phyloP scores from a whole-genome alignment of 2,797 vertebrate species.

The Lates japonicus region DNA sequence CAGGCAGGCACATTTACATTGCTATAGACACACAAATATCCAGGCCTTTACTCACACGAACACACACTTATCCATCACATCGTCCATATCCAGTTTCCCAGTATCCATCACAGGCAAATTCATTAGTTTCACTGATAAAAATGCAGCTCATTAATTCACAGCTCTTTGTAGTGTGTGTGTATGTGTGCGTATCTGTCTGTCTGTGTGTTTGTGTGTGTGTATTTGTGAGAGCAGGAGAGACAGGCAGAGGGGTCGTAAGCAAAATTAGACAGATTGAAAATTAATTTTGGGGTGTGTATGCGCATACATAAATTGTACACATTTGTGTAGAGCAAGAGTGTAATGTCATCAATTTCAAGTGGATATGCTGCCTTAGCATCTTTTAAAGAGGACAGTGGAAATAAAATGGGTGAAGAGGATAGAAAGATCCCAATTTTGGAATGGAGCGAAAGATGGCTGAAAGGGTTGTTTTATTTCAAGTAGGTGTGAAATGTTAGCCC shows the following conservation, averaged over 20 bases:
- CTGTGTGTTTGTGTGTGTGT: conserved; percentile 21
- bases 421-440: conserved; percentile 4
- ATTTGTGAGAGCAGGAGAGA: conserved; percentile 19
- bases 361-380: conserved; percentile 1
- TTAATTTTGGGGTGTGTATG: conserved; percentile 44
- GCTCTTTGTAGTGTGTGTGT: conserved; percentile 47
- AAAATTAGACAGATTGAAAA: conserved; percentile 63
- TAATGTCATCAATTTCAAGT: conserved; percentile 5
- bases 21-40: conserved; percentile 14
- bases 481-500: conserved; percentile 9
- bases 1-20: conserved; percentile 8
- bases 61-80: conserved; percentile 50
- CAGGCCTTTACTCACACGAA: conserved; percentile 15
- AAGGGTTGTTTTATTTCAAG: conserved; percentile 4
- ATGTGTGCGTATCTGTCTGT: conserved; percentile 3
- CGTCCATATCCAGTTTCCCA: conserved; percentile 58
- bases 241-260: conserved; percentile 36
- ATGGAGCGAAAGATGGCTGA: conserved; percentile 1
- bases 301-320: conserved; percentile 9
- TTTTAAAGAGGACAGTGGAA: neutral
- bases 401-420: neutral
- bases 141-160: conserved; percentile 71
- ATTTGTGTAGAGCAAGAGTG: conserved; percentile 1
- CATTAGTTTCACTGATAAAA: conserved; percentile 77
- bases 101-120: conserved; percentile 74